A percentile compares a stretch with the other conserved stretches of the same genome.
These are phyloP conservation scores for Passer domesticus DNA, from an alignment of 2,113 vertebrate genomes.

Conservation along the genomic window DNA sequence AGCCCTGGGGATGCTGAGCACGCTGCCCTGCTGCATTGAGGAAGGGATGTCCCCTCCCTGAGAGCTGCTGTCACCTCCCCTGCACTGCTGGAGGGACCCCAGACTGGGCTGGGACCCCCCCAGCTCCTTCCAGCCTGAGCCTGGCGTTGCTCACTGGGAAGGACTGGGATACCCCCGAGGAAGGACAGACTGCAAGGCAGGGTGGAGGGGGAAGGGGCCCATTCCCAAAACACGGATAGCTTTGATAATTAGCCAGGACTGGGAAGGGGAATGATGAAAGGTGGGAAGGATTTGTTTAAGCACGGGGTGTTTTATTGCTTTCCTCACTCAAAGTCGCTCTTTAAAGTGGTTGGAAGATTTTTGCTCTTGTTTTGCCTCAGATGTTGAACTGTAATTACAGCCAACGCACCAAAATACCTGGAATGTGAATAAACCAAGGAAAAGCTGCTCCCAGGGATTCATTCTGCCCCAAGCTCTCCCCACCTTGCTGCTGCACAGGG, in stretches of 20 bases:
- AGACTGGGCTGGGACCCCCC: neutral
- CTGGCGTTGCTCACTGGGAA: neutral
- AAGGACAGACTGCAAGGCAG: neutral
- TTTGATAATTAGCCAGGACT: conserved; percentile 67
- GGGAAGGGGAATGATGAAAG: conserved; percentile 65
- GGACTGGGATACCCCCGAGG: neutral
- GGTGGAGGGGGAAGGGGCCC: neutral
- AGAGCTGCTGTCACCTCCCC: neutral
- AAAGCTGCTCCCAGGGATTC: conserved; percentile 12
- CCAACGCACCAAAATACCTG: conserved; percentile 28
- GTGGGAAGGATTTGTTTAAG: conserved; percentile 65
- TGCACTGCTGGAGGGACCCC: neutral
- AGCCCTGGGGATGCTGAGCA: neutral
- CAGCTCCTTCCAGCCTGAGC: neutral
- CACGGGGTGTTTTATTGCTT: conserved; percentile 48
- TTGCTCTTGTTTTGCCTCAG: conserved; percentile 56
- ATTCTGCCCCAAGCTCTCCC: neutral
- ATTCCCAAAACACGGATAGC: conserved; percentile 1
- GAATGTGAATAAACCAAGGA: neutral
- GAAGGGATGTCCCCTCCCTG: neutral
- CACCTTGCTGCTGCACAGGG: accelerated
- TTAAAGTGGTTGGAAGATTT: conserved; percentile 65
- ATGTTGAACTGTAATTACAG: conserved; percentile 62
- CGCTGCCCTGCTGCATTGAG: neutral
- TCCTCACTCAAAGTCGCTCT: conserved; percentile 37